Conservation (phyloP, 2,113 vertebrate genomes). For the Rhinoptilus africanus region DNA sequence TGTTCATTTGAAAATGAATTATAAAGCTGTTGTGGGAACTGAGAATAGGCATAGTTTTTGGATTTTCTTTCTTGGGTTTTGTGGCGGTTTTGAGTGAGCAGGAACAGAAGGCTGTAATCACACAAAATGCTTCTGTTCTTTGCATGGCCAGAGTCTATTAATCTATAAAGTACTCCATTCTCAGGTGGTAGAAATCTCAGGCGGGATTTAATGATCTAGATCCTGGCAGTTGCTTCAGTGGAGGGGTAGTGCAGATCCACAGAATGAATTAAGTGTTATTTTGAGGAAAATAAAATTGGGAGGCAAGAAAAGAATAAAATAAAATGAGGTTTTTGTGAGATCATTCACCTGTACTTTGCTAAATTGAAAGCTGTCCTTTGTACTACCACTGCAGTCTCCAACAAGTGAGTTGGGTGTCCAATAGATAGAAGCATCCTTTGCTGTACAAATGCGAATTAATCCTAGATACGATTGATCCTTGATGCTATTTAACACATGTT, state of each 20-base stretch:
- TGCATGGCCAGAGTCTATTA: background rate
- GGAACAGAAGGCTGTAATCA: background rate
- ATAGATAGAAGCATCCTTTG: background rate
- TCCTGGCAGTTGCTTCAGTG: background rate
- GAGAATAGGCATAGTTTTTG: background rate
- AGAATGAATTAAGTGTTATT: background rate
- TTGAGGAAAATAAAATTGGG: background rate
- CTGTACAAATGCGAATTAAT: background rate
- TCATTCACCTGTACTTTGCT: background rate
- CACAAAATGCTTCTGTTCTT: background rate
- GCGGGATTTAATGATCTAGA: background rate
- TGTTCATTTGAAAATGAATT: background rate
- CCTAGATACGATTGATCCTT: background rate
- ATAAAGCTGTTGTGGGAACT: background rate
- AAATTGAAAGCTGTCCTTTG: background rate
- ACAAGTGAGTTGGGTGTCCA: background rate
- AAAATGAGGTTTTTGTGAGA: background rate
- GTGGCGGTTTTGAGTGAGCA: background rate
- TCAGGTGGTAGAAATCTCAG: background rate
- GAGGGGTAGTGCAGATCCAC: background rate
- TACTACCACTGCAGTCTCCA: background rate
- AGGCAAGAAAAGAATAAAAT: background rate
- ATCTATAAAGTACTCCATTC: background rate
- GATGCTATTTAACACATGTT: background rate
- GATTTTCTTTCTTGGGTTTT: background rate